Evolutionary conservation across 2,888 invertebrate genomes (phyloP), one percentile per base, ranked within the genome.

Genomic region (Melinaea menophilus): DNA sequence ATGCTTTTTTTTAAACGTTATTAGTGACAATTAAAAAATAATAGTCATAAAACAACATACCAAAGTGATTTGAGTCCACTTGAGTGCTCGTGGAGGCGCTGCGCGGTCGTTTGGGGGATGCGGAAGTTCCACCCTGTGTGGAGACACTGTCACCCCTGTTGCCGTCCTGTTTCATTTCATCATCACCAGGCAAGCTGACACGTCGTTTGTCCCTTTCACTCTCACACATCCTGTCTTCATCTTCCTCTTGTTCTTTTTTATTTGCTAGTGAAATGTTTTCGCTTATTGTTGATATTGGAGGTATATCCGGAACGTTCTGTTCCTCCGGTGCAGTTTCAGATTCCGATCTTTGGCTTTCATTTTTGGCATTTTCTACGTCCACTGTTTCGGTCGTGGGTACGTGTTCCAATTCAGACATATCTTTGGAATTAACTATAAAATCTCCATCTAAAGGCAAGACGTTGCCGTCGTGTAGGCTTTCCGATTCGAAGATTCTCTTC

Each of bases 51-150:
- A 51, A 11, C 51, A 33, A 48, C 92, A 92, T 89, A 96, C 96
- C 95, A 78, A 96, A 96, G 88, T 95, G 95, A 91, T 95, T 95
- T 56, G 95, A 94, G 84, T 96, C 96, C 73, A 96, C 95, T 92
- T 96, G 96, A 7, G 95, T 95, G 71, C 95, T 95, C 56, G 95
- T 95, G 47, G 95, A 95, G 70, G 95, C 94, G 87, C 95, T 95
- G 78, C 95, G 92, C 62, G 95, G 95, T 85, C 95, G 90, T 83
- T 94, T 94, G 66, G 94, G 95, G 45, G 95, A 94, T 47, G 86
- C 77, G 59, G 85, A 80, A 65, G 86, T 88, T 75, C 88, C 87
- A 2, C 86, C 86, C 66, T 88, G 86, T 2, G 88, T 76, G 12
- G 85, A 74, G 2, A 84, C 80, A 51, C 86, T 85, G 37, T 90